Evolutionary conservation across 2,888 invertebrate species (phyloP), one percentile per base, ranked within the genome.

Genomic region (Aproaerema taeniolella): DNA sequence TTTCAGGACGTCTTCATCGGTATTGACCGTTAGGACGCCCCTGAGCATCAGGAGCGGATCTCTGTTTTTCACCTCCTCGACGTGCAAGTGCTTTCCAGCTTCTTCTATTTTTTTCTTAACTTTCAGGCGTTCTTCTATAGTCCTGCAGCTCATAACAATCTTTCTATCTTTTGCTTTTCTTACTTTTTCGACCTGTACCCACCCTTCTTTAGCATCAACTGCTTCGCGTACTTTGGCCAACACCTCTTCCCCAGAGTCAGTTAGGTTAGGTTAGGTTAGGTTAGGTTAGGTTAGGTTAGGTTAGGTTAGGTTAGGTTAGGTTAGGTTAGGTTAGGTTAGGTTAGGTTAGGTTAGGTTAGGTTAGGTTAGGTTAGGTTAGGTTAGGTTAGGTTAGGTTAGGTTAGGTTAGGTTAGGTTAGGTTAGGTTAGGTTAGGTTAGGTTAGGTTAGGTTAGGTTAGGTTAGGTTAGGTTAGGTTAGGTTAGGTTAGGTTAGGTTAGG

Each of bases 321-420:
- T 40, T 40, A 40, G 40, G 40, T 40, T 40, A 40, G 40, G 40
- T 40, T 40, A 40, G 40, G 31, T 29, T 29, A 40, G 29, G 35
- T 40, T 34, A 40, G 40, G 34, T 30, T 29, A 35, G 29, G 40
- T 40, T 40, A 35, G 40, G 40, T 40, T 40, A 40, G 40, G 40
- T 40, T 40, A 40, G 40, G 40, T 40, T 40, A 40, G 40, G 40
- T 40, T 40, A 40, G 41, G 41, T 41, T 41, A 41, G 41, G 41
- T 41, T 41, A 41, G 38, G 41, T 41, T 41, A 41, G 41, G 41
- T 41, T 41, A 41, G 41, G 41, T 41, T 41, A 41, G 41, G 41
- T 41, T 41, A 41, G 41, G 42, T 42, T 42, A 42, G 42, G 42
- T 42, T 42, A 42, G 42, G 41, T 41, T 37, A 41, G 41, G 41